Percentiles rank a stretch among this genome's conserved stretches.
phyloP scores from a whole-genome alignment of 2,888 invertebrate species.

The Cantharis nigra region DNA sequence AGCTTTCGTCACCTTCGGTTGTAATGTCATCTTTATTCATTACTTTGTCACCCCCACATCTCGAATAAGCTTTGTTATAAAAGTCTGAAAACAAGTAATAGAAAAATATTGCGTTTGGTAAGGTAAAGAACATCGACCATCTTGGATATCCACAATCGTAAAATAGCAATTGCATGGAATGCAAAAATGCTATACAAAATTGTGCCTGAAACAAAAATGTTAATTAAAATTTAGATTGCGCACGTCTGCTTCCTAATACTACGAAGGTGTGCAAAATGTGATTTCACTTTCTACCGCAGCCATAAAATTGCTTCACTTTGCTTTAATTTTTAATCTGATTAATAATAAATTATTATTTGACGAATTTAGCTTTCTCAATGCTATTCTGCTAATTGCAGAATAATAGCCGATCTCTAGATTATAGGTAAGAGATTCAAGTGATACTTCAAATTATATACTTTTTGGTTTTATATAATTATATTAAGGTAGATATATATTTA shows the following conservation, averaged over 20 bases:
- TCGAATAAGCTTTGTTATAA: slow-evolving; percentile 76
- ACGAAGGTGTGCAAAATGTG: neutral
- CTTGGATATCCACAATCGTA: slow-evolving; percentile 88
- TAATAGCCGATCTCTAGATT: neutral
- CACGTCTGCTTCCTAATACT: neutral
- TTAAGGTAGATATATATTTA: neutral
- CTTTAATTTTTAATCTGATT: neutral
- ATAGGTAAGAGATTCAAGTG: neutral
- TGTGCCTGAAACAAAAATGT: slow-evolving; percentile 70
- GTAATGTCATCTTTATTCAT: neutral
- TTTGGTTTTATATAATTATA: neutral
- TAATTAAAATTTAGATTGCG: neutral
- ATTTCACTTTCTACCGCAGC: neutral
- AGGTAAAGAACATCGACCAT: slow-evolving; percentile 80
- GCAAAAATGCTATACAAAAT: slow-evolving; percentile 86
- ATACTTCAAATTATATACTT: neutral
- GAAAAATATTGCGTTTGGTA: slow-evolving; percentile 91
- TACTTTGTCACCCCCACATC: neutral
- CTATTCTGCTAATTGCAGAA: neutral
- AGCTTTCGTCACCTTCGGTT: neutral
- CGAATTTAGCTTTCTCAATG: neutral
- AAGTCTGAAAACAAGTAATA: slow-evolving; percentile 91
- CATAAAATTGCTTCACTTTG: neutral
- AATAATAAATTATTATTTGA: neutral
- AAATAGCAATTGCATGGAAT: slow-evolving; percentile 82